These are phyloP conservation scores for Caenorhabditis brenneri DNA, from an alignment of 1,140 invertebrate genomes.

Conservation along the genomic window DNA sequence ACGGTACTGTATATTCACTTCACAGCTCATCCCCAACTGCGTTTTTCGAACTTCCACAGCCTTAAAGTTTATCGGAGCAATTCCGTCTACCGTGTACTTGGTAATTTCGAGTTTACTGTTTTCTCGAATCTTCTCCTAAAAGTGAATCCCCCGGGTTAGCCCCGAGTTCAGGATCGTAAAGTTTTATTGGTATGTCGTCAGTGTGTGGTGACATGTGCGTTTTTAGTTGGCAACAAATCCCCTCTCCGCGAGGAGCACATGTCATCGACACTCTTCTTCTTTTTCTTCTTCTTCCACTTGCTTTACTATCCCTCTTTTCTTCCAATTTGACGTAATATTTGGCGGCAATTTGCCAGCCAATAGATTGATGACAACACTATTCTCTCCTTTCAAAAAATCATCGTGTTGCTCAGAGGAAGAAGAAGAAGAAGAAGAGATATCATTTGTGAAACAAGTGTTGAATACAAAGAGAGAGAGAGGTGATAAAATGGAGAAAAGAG, in stretches of 20 bases:
- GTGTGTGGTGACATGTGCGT: conserved; percentile 26
- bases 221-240: conserved; percentile 38
- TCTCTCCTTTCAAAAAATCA: too few species aligned
- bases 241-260: too few species aligned
- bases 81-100: too few species aligned
- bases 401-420: background rate
- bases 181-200: conserved; percentile 31
- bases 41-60: too few species aligned
- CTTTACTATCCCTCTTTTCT: background rate
- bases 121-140: background rate
- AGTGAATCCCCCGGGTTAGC: background rate
- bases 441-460: conserved; percentile 28
- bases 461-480: background rate
- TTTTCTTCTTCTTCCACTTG: background rate
- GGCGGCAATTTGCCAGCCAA: conserved; percentile 31
- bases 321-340: conserved; percentile 40
- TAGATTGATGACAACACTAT: conserved; percentile 41
- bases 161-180: background rate
- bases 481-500: background rate
- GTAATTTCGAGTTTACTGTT: too few species aligned
- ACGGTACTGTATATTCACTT: too few species aligned
- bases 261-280: background rate
- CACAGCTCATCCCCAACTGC: too few species aligned
- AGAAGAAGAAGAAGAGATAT: background rate
- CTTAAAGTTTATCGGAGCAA: too few species aligned